A percentile compares a stretch with the other conserved stretches of the same genome.
Conservation (phyloP, 1,140 invertebrate genomes). For the Drosophila azteca region DNA sequence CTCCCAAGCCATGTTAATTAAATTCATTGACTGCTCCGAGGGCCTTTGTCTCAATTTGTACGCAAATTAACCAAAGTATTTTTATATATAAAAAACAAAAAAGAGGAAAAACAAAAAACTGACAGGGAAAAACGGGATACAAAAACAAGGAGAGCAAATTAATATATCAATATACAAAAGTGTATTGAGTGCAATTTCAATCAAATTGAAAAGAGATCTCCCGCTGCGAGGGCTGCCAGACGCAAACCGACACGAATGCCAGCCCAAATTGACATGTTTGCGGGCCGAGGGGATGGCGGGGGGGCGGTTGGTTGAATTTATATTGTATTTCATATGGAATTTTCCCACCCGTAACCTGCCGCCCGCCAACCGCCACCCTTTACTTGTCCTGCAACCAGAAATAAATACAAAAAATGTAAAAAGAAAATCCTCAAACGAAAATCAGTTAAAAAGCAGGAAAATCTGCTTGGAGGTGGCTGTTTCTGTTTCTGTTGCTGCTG, state of each 20-base stretch:
- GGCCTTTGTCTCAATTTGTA: constrained; percentile 71
- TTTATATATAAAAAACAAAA: constrained; percentile 32
- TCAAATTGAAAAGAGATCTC: constrained; percentile 73
- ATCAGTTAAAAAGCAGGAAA: constrained; percentile 68
- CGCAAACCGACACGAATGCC: constrained; percentile 57
- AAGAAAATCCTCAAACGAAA: constrained; percentile 78
- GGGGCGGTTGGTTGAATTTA: background rate
- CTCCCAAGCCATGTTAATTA: constrained; percentile 57
- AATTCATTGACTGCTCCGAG: constrained; percentile 46
- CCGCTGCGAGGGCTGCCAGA: constrained; percentile 66
- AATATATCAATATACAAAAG: constrained; percentile 80
- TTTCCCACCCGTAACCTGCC: background rate
- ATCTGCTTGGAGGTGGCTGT: constrained; percentile 20
- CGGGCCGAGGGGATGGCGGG: constrained; percentile 31
- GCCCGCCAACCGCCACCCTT: no score
- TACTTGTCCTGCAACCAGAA: constrained; percentile 4
- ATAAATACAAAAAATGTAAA: constrained; percentile 38
- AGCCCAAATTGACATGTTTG: constrained; percentile 75
- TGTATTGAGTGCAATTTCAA: constrained; percentile 77
- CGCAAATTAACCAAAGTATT: constrained; percentile 75
- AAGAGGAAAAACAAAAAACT: background rate
- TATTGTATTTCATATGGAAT: constrained; percentile 53
- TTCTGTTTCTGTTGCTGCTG: constrained; percentile 42
- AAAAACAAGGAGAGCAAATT: constrained; percentile 65
- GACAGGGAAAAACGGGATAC: background rate